Conservation (phyloP, 2,797 vertebrate species). For the Perodicticus potto region DNA sequence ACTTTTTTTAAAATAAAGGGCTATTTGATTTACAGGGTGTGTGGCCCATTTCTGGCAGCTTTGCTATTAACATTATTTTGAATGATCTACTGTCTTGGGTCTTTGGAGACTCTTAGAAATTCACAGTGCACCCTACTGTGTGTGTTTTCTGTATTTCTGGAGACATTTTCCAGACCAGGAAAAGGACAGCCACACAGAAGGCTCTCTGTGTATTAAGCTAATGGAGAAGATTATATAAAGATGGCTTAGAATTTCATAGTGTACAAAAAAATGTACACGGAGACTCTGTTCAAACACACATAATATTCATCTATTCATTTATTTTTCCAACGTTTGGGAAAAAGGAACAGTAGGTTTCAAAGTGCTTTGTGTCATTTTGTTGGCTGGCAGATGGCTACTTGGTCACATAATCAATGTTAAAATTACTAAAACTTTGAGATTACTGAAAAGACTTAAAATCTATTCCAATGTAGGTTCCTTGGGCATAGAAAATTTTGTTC, state of each 20-base stretch:
- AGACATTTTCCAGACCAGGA: not conserved
- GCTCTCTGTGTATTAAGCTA: constrained; percentile 22
- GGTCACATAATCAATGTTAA: not conserved
- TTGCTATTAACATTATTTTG: constrained; percentile 34
- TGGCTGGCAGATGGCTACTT: not conserved
- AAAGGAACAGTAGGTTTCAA: not conserved
- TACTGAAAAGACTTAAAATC: not conserved
- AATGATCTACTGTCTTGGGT: constrained; percentile 68
- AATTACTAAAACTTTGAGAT: not conserved
- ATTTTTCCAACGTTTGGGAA: not conserved
- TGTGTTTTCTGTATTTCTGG: constrained; percentile 5
- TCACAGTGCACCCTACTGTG: constrained; percentile 45
- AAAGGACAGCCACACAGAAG: constrained; percentile 5
- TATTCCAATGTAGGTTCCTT: not conserved
- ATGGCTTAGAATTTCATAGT: constrained; percentile 27
- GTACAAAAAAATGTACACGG: not conserved
- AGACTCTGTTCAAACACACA: not conserved
- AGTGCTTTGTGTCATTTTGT: not conserved
- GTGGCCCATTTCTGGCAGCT: constrained; percentile 49
- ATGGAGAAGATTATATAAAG: constrained; percentile 47
- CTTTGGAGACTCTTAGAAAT: not conserved
- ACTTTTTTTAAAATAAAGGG: constrained; percentile 56
- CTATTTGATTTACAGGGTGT: constrained; percentile 38
- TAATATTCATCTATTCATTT: not conserved
- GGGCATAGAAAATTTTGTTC: not conserved